Evolutionary conservation across 2,797 vertebrate genomes (phyloP).

Genomic region (Rhinophrynus dorsalis): DNA sequence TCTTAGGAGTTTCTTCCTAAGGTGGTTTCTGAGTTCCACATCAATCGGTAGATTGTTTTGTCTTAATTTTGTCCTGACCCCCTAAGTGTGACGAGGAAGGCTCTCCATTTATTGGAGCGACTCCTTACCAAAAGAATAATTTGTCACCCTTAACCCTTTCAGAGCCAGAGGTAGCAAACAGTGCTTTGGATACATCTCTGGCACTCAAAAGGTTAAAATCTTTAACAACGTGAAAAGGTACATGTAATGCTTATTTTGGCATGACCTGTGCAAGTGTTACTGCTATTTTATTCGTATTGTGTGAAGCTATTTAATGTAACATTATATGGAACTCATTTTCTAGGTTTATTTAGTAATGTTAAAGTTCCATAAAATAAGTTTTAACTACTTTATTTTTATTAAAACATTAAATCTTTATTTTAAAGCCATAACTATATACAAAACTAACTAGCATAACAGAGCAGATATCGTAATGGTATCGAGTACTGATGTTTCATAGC

Average conservation of each 20-base stretch:
- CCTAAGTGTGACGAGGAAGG: too few species aligned
- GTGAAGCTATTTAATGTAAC: slow-evolving; percentile 3
- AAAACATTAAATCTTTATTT: slow-evolving; percentile 19
- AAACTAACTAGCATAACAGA: slow-evolving; percentile 13
- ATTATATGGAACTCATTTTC: background rate
- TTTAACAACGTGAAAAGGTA: too few species aligned
- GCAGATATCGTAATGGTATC: background rate
- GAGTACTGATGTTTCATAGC: slow-evolving; percentile 7
- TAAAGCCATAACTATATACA: background rate
- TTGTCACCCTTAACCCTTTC: too few species aligned
- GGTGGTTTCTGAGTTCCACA: too few species aligned
- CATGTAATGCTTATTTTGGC: background rate
- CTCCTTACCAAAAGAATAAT: too few species aligned
- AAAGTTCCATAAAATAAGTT: background rate
- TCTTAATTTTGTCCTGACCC: too few species aligned
- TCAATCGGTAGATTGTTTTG: too few species aligned
- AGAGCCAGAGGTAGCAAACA: too few species aligned
- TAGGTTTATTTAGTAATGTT: slow-evolving; percentile 3
- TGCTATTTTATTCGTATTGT: background rate
- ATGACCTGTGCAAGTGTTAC: background rate
- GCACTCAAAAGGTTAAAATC: too few species aligned
- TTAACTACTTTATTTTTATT: slow-evolving; percentile 20
- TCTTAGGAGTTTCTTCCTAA: too few species aligned
- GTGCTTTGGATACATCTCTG: too few species aligned
- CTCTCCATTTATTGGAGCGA: too few species aligned